Evolutionary conservation across 2,113 vertebrate genomes (phyloP).

Genomic region (Hystrix cristata): DNA sequence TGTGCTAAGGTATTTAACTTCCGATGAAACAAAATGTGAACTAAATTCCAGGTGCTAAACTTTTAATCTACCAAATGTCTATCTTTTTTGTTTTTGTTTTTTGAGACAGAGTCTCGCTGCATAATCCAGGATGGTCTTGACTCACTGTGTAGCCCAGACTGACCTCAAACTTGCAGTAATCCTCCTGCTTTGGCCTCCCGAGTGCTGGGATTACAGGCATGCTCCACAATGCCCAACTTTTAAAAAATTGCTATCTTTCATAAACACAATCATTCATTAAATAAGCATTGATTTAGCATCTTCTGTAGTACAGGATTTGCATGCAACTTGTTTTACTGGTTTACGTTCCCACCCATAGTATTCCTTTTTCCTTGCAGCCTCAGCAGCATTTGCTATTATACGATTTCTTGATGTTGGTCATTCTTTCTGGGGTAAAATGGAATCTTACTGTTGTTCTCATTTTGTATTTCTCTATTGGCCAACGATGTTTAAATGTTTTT

Average conservation of each 20-base stretch:
- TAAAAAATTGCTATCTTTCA: not conserved
- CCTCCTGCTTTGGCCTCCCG: not conserved
- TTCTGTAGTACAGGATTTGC: not conserved
- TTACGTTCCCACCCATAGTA: not conserved
- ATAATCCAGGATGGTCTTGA: not conserved
- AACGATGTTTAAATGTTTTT: not conserved
- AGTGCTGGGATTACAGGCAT: not conserved
- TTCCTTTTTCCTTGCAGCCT: not conserved
- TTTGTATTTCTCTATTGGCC: not conserved
- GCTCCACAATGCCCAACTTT: not conserved
- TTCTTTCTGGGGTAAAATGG: not conserved
- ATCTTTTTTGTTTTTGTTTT: not conserved
- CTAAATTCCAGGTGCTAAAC: not conserved
- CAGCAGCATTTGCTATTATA: not conserved
- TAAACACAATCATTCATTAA: not conserved
- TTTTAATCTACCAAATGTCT: slow-evolving; percentile 25
- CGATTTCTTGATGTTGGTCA: not conserved
- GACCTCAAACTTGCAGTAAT: not conserved
- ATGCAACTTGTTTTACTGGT: not conserved
- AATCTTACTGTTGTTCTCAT: not conserved
- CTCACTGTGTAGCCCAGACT: not conserved
- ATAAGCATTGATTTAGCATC: not conserved
- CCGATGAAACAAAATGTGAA: not conserved
- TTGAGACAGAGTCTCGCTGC: not conserved
- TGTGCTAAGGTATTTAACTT: slow-evolving; percentile 58